Base-by-base conservation (phyloP, 2,888 invertebrate genomes). In the Rhagophthalmus giganteus region DNA sequence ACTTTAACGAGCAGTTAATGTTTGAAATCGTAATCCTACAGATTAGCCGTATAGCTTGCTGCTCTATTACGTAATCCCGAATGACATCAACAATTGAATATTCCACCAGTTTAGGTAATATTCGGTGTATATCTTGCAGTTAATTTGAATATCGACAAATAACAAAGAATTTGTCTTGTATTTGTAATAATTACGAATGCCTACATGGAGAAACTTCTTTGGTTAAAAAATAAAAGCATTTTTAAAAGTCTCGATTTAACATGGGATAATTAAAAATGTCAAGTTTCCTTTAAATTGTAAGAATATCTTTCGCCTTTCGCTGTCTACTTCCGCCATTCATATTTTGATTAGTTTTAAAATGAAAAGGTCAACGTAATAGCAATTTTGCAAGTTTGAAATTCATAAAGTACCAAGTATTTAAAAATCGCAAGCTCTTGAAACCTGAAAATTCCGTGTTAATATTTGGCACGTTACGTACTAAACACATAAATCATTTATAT, bases 401-500 rank as follows among this genome's bases (percentile, higher is more conserved):
- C 15, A 12, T 15, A 32, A 32, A 14, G 4, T 9, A 32, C 9
- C 2, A 31, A n/a, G 9, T n/a, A 27, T 5, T 27, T 12, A 5
- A 10, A 31, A 13, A 32, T 13, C 3, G 2, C 1, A 2, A n/a
- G 32, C n/a, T 3, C 20, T 20, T 3, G n/a, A 37, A 9, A 12
- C 26, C 13, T 11, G 37, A 37, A 9, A n/a, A 37, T 37, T 26
- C n/a, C 26, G 8, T 13, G 7, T 9, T 41, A 41, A 44, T 38
- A 35, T 32, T 14, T 31, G 9, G 7, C 28, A 12, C 39, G 45
- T 32, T 39, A 40, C 30, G 34, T 40, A 13, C 45, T 48, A 46
- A 57, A 47, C 48, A 49, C 53, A 55, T 60, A 62, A 60, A 60
- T 59, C 60, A 56, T 57, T 56, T 58, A 60, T 61, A 60, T 61